These are phyloP conservation scores for Balaeniceps rex DNA, from an alignment of 2,113 vertebrate genomes.

Conservation along the genomic window DNA sequence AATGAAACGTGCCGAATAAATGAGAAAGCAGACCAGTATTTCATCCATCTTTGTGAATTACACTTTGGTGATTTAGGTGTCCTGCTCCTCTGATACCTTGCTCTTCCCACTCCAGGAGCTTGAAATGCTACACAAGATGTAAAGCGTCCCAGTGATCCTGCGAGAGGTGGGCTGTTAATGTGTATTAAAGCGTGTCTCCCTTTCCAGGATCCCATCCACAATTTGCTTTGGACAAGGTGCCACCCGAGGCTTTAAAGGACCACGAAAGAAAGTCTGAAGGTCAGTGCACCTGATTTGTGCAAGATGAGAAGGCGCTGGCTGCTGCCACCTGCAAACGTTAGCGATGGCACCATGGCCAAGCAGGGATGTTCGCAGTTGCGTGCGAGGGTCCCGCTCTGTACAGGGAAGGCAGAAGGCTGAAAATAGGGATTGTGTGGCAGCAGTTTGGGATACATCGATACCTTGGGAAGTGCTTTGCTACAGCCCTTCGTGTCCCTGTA, in stretches of 20 bases:
- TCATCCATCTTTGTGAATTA: not conserved
- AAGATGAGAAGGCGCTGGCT: fast-evolving
- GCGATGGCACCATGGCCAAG: fast-evolving
- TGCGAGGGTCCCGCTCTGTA: fast-evolving
- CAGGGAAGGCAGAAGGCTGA: not conserved
- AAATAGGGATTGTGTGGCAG: not conserved
- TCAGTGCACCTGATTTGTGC: not conserved
- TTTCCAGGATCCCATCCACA: constrained; percentile 77
- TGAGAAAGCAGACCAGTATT: not conserved
- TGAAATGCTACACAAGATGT: not conserved
- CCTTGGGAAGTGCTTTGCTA: not conserved
- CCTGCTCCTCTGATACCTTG: not conserved
- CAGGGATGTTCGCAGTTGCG: not conserved
- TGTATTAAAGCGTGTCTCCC: not conserved
- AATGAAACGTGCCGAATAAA: not conserved
- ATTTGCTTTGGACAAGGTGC: constrained; percentile 87
- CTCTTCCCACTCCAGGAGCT: not conserved
- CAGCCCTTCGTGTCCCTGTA: not conserved
- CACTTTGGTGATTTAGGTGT: not conserved
- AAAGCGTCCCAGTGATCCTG: not conserved
- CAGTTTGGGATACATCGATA: not conserved
- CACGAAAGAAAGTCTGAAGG: constrained; percentile 77
- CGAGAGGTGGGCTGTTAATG: not conserved
- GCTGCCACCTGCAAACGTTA: fast-evolving
- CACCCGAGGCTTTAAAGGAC: constrained; percentile 80